These are phyloP conservation scores for Drosophila percnosoma DNA, from an alignment of 2,888 invertebrate species.

Conservation along the genomic window DNA sequence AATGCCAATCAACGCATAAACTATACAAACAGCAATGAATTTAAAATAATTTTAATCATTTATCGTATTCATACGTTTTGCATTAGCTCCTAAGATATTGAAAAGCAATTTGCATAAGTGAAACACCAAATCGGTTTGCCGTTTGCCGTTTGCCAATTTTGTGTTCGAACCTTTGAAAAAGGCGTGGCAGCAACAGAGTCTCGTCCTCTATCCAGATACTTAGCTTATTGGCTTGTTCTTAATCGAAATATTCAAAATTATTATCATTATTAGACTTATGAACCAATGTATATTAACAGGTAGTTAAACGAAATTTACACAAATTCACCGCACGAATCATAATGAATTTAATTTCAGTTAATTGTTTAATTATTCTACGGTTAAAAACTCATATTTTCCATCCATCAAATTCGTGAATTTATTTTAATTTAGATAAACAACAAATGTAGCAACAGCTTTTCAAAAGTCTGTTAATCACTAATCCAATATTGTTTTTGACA, in stretches of 20 bases:
- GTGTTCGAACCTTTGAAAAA: constrained; percentile 65
- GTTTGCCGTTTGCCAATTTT: constrained; percentile 51
- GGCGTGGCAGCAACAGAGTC: constrained; percentile 38
- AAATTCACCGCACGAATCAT: constrained; percentile 5
- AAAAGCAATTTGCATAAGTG: constrained; percentile 13
- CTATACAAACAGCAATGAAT: constrained; percentile 1
- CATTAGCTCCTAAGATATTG: constrained; percentile 21
- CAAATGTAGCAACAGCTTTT: constrained; percentile 17
- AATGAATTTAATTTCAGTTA: constrained; percentile 9
- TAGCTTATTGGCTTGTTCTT: constrained; percentile 32
- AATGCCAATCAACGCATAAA: constrained; percentile 22
- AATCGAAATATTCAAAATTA: constrained; percentile 24
- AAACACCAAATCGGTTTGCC: constrained; percentile 22
- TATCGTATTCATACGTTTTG: constrained; percentile 24
- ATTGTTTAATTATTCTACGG: constrained; percentile 10
- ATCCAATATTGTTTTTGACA: constrained; percentile 15
- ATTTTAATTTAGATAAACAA: constrained; percentile 16
- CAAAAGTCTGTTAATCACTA: constrained; percentile 28
- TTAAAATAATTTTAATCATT: constrained; percentile 5
- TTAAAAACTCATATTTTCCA: neutral
- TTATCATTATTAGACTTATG: constrained; percentile 16
- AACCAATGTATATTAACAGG: constrained; percentile 27
- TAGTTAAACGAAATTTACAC: constrained; percentile 42
- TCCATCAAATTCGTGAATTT: constrained; percentile 1
- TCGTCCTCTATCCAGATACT: constrained; percentile 23